Base-by-base conservation (phyloP, 2,888 invertebrate genomes). In the Stenotaenia linearis region DNA sequence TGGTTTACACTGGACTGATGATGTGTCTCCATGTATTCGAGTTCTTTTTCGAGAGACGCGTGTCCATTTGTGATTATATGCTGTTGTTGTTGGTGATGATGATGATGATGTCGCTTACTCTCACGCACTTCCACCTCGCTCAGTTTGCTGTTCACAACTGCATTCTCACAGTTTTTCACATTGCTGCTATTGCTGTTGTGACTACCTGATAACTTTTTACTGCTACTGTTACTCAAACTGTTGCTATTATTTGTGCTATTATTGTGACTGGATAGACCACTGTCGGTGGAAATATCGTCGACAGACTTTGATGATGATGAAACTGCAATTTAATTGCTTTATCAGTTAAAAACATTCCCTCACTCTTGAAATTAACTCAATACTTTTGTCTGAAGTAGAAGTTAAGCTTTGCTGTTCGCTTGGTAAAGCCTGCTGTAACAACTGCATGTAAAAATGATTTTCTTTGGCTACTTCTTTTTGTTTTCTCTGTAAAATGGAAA, bases 401-500 rank as follows among this genome's bases (percentile, higher is more conserved):
- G 86, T 87, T 80, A 86, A 45, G 76, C 77, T 78, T 28, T 82
- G 86, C 85, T 85, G 84, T 86, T 91, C 91, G 82, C 90, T 89
- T 75, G 96, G 97, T 86, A 97, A 88, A 83, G 97, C 96, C 87
- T 97, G 93, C 85, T 93, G 92, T 88, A 97, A 89, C 84, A 97
- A 89, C 88, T 96, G 94, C 89, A 94, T 91, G 87, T 96, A 97
- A 89, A 96, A 96, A 88, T 96, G 94, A 88, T 97, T 97, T 88
- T 96, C 95, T 87, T 93, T 94, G 82, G 96, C 93, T 83, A 98
- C 96, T 86, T 95, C 95, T 85, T 93, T 91, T 88, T 97, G 97
- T 86, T 93, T 92, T 83, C 96, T 91, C 90, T 94, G 90, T 80
- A 69, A 69, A 23, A 69, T 69, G 21, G 5, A 56, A 56, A 56